Base-by-base conservation (phyloP, 1,140 invertebrate genomes). In the Panagrolaimus sp. region DNA sequence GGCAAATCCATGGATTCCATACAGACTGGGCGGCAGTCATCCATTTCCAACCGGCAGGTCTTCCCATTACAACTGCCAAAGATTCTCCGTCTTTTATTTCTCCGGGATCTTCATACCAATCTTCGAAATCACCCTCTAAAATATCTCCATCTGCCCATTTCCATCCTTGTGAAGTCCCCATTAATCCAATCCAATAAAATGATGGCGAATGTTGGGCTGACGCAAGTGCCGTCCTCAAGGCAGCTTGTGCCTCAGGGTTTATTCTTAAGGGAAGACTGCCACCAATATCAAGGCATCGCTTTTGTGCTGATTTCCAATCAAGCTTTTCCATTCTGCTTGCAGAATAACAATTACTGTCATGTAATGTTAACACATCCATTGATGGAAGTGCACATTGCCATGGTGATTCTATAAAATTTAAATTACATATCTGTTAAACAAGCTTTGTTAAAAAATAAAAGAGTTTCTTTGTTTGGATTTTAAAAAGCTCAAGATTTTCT, bases 1-100 rank as follows among this genome's bases (percentile, higher is more conserved):
- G 69, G 45, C 74, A 75, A 9, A 75, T 68, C 47, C 71, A 75
- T 14, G 69, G 57, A 53, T 75, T 75, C 74, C 74, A 75, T 14
- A 67, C 74, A 7, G 69, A 53, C 44, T 75, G 74, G 7, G 66
- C 53, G 27, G 72, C 74, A 11, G 73, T 64, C 16, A 74, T 66
- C 73, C 68, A 74, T 63, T 68, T 73, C 72, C 68, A 74, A 47
- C 65, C 70, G 13, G 68, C 65, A 4, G 72, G 69, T 5, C 73
- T 25, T 5, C 69, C 72, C 5, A 75, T 61, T 20, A 75, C 74
- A 45, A 69, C 65, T 16, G 68, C 68, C 31, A 70, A 25, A n/a
- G 74, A 65, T 67, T 74, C 74, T n/a, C 67, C 66, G 8, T 63
- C 63, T 20, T 61, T 46, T 2, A 65, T 51, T 9, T 65, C 38